phyloP scores from a whole-genome alignment of 1,140 invertebrate species.

The Doryteuthis pealeii region DNA sequence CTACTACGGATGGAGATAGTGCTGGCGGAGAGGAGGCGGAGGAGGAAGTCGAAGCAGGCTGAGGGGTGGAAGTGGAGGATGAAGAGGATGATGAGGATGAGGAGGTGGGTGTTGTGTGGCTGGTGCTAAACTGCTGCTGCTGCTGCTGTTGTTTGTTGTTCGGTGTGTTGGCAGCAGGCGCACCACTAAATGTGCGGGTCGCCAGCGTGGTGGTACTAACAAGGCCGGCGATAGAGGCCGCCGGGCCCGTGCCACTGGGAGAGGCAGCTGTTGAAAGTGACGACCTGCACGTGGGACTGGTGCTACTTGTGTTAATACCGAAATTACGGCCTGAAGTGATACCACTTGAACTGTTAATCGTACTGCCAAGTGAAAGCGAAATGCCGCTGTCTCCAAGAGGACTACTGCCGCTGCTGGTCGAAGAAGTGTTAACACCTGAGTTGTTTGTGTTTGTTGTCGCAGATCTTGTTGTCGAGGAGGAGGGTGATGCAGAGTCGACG shows the following conservation, averaged over 20 bases:
- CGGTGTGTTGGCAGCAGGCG: background rate
- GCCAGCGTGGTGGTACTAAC: background rate
- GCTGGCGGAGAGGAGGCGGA: background rate
- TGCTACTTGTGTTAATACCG: too few species aligned
- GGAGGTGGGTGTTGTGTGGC: background rate
- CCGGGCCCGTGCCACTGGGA: background rate
- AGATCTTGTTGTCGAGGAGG: too few species aligned
- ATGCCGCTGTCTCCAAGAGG: too few species aligned
- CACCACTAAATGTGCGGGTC: background rate
- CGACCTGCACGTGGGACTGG: too few species aligned
- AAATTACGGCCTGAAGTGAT: too few species aligned
- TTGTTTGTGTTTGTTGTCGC: too few species aligned
- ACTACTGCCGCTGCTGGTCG: too few species aligned
- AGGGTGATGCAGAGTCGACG: too few species aligned
- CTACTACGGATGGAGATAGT: slow-evolving; percentile 8
- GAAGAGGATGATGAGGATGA: background rate
- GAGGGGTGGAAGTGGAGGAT: background rate
- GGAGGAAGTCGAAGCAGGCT: background rate
- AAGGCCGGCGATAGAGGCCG: background rate
- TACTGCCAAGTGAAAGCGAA: too few species aligned
- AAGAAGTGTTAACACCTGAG: too few species aligned
- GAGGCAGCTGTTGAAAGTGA: background rate
- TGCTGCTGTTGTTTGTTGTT: background rate
- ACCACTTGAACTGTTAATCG: too few species aligned
- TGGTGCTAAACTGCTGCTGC: background rate